phyloP scores from a whole-genome alignment of 2,113 vertebrate species.

The Paradoxurus hermaphroditus region DNA sequence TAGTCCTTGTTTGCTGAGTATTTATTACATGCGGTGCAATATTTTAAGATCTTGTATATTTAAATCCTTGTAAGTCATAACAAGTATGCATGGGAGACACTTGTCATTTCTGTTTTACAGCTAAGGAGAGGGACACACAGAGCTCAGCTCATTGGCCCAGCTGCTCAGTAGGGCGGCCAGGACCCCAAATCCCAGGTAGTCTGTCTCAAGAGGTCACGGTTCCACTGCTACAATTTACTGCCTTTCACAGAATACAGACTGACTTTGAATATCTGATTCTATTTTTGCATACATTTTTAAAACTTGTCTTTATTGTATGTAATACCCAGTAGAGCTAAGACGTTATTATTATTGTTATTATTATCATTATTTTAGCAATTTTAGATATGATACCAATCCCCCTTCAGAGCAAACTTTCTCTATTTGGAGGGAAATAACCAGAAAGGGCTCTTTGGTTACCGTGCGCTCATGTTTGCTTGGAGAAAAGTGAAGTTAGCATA shows the following conservation, averaged over 20 bases:
- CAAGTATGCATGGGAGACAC: neutral
- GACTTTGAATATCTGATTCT: neutral
- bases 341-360: neutral
- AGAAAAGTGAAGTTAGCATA: slow-evolving; percentile 52
- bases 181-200: neutral
- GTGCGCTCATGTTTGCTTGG: slow-evolving; percentile 59
- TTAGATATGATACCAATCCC: neutral
- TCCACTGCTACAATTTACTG: neutral
- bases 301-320: neutral
- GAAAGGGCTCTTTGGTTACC: slow-evolving; percentile 22
- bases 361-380: slow-evolving; percentile 24
- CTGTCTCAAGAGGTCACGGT: neutral
- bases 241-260: slow-evolving; percentile 9
- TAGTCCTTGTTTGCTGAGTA: neutral
- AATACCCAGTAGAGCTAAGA: neutral
- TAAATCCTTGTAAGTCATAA: neutral
- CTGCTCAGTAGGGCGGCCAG: neutral
- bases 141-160: neutral
- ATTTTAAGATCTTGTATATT: slow-evolving; percentile 6
- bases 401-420: slow-evolving; percentile 28
- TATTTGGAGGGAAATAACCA: slow-evolving; percentile 13
- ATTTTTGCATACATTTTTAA: neutral
- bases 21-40: neutral
- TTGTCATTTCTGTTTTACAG: neutral
- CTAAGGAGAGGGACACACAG: neutral